Base-by-base conservation (phyloP, 2,797 vertebrate species). In the Gallinago stenura region DNA sequence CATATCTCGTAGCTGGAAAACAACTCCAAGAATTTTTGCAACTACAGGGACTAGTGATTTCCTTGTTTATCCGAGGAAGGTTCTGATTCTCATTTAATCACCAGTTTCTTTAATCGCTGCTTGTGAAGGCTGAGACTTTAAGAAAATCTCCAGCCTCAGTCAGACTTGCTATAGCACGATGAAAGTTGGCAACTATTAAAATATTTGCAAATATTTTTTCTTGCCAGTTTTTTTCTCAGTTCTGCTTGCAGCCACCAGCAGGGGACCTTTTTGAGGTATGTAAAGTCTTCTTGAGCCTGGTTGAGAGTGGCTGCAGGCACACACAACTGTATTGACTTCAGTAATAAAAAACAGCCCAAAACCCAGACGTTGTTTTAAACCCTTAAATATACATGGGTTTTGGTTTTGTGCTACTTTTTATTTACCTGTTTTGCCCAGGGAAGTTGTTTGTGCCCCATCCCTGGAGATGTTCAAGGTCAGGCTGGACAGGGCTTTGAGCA, bases 141-240 rank as follows among this genome's bases (percentile, higher is more conserved):
- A 43, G 75, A 33, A 90, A 87, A 85, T 89, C 66, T 92, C 46
- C 46, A 78, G 58, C 73, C 73, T 25, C 43, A 46, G 54, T 51
- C 70, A 62, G 46, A 4, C 24, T 83, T 41, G 6, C 41, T 70
- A 2, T 4, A 89, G 43, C 12, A 4, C 58, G 31, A 46, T n/a
- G 43, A 70, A 87, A 70, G 35, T 22, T 95, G 94, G 93, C 93
- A 95, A 60, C 60, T 53, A 84, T 60, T 89, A 66, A 95, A 95
- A 89, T 91, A 80, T 43, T 89, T 88, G 48, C n/a, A 70, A 71
- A 64, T 66, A 60, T 33, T 69, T 68, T 71, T 68, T 33, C 48
- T 19, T 83, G 91, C 56, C 84, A 75, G 41, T 12, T 11, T 72
- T 70, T 73, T 58, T 7, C 81, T 77, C 82, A 75, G 89, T 80